Base-by-base conservation (phyloP, 2,113 vertebrate genomes). In the Desmodus rotundus region DNA sequence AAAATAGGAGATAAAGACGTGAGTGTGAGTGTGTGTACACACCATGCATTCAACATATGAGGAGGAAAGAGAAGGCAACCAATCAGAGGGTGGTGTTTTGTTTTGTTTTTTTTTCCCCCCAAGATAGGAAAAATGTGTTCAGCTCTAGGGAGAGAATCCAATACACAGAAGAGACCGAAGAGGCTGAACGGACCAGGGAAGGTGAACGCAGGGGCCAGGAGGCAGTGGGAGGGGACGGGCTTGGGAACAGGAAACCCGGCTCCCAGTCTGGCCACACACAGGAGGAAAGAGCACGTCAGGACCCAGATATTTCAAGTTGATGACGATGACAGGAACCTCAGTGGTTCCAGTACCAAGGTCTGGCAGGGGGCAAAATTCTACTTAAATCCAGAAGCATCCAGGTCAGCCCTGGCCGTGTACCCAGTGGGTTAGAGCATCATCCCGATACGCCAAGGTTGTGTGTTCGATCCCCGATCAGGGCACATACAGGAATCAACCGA, bases 321-420 rank as follows among this genome's bases (percentile, higher is more conserved):
- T 0, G 19, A 38, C 0, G 19, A 36, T 1, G 58, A 4, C 38
- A 43, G 9, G 33, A 45, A 36, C 22, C 47, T 24, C 2, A 3
- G 38, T 26, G 4, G 24, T 63, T 76, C 91, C 36, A 61, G 24
- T 24, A 68, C 26, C 36, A 65, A 63, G 28, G 12, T 54, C 38
- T 52, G 45, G 36, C 38, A 52, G 2, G 1, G 72, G 67, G 81
- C 81, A 92, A 28, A 95, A 83, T 43, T 63, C 28, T 80, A 73
- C 45, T 47, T 78, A 73, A 77, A 77, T 36, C 77, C 85, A 77
- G 31, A 89, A 36, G 10, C 11, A 58, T 3, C 15, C 68, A 63
- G 12, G 10, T 28, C 4, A 61, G 58, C 58, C 58, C 24, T 28
- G 58, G 58, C 58, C 58, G 4, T 9, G 24, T 28, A 61, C 58